Conservation (phyloP, 2,113 vertebrate genomes). For the Ctenodactylus gundi region DNA sequence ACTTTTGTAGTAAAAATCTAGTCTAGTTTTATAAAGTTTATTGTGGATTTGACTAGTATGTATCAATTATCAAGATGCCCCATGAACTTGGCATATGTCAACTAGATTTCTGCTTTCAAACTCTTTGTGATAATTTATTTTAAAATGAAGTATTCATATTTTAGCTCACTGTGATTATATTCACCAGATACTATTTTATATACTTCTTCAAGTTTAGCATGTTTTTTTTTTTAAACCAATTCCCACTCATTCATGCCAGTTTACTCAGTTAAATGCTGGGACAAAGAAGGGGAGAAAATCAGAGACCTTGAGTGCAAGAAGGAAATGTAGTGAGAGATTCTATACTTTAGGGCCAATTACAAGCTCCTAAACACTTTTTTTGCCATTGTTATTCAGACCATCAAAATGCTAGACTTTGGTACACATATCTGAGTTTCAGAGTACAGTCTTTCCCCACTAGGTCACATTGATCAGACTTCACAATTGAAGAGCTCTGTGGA, state of each 20-base stretch:
- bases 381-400: not conserved
- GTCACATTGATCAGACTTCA: not conserved
- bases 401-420: not conserved
- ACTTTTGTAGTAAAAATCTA: not conserved
- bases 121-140: constrained; percentile 19
- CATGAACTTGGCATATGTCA: not conserved
- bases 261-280: not conserved
- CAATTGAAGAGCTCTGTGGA: not conserved
- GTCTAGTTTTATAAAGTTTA: constrained; percentile 21
- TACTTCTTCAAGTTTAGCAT: not conserved
- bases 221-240: not conserved
- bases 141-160: not conserved
- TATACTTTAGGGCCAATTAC: not conserved
- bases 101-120: not conserved
- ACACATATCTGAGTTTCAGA: constrained; percentile 3
- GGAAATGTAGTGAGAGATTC: not conserved
- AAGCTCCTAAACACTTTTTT: not conserved
- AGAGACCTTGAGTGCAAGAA: not conserved
- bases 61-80: not conserved
- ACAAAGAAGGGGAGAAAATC: not conserved
- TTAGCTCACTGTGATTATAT: not conserved
- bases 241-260: not conserved
- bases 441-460: not conserved
- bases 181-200: not conserved
- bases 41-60: not conserved